These are phyloP conservation scores for Leptopilina clavipes DNA, from an alignment of 1,140 invertebrate genomes.

Conservation along the genomic window DNA sequence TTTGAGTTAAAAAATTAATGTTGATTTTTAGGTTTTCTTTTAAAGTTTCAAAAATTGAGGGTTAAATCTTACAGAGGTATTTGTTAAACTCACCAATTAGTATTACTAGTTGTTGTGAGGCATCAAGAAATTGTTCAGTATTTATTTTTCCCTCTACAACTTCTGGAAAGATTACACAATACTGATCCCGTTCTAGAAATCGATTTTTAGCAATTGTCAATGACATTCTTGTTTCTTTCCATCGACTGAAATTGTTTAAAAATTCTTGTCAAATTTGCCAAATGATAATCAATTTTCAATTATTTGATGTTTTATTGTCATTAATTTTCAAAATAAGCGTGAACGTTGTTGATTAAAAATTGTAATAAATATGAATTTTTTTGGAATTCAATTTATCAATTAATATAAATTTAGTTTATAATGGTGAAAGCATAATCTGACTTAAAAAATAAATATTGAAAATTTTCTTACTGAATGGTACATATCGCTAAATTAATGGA, in stretches of 20 bases:
- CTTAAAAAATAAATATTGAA: too few species aligned
- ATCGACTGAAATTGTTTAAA: not conserved
- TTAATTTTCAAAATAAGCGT: not conserved
- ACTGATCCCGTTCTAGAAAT: not conserved
- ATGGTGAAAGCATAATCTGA: too few species aligned
- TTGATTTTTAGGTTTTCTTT: not conserved
- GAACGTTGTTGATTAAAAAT: too few species aligned
- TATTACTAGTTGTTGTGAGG: conserved; percentile 77
- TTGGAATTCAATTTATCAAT: too few species aligned
- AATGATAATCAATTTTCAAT: not conserved
- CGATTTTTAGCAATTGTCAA: not conserved
- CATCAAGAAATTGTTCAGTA: conserved; percentile 78
- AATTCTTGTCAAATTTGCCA: not conserved
- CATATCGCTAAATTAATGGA: too few species aligned
- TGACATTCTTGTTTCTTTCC: not conserved
- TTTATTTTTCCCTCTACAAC: conserved; percentile 76
- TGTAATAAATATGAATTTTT: too few species aligned
- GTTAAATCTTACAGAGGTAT: not conserved
- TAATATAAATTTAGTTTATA: too few species aligned
- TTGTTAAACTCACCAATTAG: conserved; percentile 77
- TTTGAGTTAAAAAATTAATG: not conserved
- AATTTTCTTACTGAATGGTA: too few species aligned
- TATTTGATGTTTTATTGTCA: conserved; percentile 6
- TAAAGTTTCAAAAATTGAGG: not conserved
- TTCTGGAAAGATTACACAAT: conserved; percentile 58